A percentile compares a stretch with the other conserved stretches of the same genome.
phyloP scores from a whole-genome alignment of 2,888 invertebrate species.

The Meiosimyza decipiens region DNA sequence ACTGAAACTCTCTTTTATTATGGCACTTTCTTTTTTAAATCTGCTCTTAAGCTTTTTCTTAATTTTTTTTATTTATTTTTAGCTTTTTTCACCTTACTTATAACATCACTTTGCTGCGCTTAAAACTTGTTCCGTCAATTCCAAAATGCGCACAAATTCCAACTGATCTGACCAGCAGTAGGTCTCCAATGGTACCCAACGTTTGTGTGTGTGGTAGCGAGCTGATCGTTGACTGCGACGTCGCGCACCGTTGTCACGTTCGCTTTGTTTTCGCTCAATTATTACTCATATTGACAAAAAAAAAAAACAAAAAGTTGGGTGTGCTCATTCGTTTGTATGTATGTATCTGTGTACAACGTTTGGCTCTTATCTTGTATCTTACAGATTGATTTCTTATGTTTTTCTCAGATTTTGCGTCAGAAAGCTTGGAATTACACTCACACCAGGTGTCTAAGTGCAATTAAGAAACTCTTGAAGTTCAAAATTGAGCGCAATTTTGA shows the following conservation, averaged over 20 bases:
- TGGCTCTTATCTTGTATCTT: slow-evolving; percentile 11
- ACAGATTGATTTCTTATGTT: slow-evolving; percentile 9
- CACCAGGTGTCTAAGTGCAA: background rate
- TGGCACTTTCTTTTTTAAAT: slow-evolving; percentile 5
- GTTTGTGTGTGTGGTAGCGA: background rate
- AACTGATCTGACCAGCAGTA: slow-evolving; percentile 27
- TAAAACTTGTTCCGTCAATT: slow-evolving; percentile 1
- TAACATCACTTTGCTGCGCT: background rate
- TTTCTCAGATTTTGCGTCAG: background rate
- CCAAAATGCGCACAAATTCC: slow-evolving; percentile 23
- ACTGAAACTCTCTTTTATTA: background rate
- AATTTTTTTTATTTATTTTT: background rate
- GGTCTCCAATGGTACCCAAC: too few species aligned
- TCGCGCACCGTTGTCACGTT: slow-evolving; percentile 16
- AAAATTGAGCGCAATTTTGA: background rate
- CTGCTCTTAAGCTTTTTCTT: slow-evolving; percentile 1
- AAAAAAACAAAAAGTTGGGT: background rate
- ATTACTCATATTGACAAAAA: slow-evolving; percentile 11
- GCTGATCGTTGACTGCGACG: slow-evolving; percentile 6
- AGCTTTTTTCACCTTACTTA: background rate
- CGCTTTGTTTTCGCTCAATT: slow-evolving; percentile 32
- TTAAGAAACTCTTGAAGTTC: too few species aligned
- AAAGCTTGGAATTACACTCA: too few species aligned
- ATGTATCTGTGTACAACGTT: background rate
- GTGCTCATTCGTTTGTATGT: too few species aligned